phyloP scores from a whole-genome alignment of 2,113 vertebrate genomes.

The Nibea coibor region DNA sequence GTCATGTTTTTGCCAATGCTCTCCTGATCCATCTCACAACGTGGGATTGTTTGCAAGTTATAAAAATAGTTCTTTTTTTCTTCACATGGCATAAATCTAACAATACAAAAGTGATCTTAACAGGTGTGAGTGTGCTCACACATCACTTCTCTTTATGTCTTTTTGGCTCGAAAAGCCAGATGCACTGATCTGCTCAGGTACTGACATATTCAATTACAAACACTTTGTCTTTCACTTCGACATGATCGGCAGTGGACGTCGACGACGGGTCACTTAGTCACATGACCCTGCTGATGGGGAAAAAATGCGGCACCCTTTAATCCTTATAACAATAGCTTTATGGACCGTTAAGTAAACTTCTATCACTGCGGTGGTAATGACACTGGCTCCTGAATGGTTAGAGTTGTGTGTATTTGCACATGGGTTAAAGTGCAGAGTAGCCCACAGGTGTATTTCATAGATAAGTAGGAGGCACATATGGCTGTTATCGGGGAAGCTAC shows the following conservation, averaged over 20 bases:
- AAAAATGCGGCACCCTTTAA: slow-evolving; percentile 41
- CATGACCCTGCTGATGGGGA: slow-evolving; percentile 13
- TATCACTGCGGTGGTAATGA: slow-evolving; percentile 4
- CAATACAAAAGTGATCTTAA: not conserved
- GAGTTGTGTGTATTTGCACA: slow-evolving; percentile 31
- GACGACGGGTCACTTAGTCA: slow-evolving; percentile 13
- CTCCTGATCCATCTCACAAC: slow-evolving; percentile 1
- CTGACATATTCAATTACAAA: not conserved
- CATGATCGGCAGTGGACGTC: slow-evolving; percentile 16
- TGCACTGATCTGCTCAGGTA: not conserved
- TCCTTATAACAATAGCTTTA: slow-evolving; percentile 23
- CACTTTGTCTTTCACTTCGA: not conserved
- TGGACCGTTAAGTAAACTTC: not conserved
- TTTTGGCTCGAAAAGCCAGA: not conserved
- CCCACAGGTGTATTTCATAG: slow-evolving; percentile 53
- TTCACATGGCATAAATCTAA: not conserved
- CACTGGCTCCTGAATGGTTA: slow-evolving; percentile 1
- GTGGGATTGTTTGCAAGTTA: not conserved
- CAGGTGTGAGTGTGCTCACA: too few relatives aligned
- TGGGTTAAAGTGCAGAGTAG: slow-evolving; percentile 48
- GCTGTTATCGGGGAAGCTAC: slow-evolving; percentile 50
- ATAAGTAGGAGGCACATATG: slow-evolving; percentile 52
- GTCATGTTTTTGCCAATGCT: not conserved
- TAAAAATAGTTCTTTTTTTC: not conserved
- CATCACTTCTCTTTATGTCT: not conserved